Conservation (phyloP, 2,888 invertebrate species). For the Macrophya alboannulata region DNA sequence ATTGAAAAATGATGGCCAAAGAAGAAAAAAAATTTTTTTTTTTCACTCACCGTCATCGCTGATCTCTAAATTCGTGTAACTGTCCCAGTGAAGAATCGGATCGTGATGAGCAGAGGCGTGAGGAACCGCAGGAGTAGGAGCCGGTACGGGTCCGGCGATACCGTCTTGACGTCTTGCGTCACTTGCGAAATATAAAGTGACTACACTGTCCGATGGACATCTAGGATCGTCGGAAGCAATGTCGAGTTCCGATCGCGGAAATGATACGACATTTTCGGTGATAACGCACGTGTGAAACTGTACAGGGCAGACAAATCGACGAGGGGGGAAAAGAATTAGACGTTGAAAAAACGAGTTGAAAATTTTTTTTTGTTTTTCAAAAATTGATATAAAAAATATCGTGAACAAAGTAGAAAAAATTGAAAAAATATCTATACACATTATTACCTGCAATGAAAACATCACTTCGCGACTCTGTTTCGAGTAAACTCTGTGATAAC, state of each 20-base stretch:
- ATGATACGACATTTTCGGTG: slow-evolving; percentile 91
- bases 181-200: slow-evolving; percentile 91
- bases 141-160: slow-evolving; percentile 82
- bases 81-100: slow-evolving; percentile 89
- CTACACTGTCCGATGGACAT: slow-evolving; percentile 92
- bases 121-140: slow-evolving; percentile 88
- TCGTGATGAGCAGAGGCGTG: slow-evolving; percentile 86
- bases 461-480: slow-evolving; percentile 78
- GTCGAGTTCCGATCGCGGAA: slow-evolving; percentile 94
- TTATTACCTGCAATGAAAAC: slow-evolving; percentile 77
- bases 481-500: slow-evolving; percentile 87
- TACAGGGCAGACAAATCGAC: too few species aligned
- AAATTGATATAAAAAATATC: too few species aligned
- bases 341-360: too few species aligned
- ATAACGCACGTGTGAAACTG: slow-evolving; percentile 98
- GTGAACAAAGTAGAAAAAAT: too few species aligned
- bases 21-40: not conserved
- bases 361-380: too few species aligned
- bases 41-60: slow-evolving; percentile 79
- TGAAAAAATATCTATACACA: too few species aligned
- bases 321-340: too few species aligned
- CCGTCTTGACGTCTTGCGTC: slow-evolving; percentile 81
- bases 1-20: not conserved
- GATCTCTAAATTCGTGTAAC: slow-evolving; percentile 85
- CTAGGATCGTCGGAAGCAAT: slow-evolving; percentile 90